A percentile compares a stretch with the other conserved stretches of the same genome.
These are phyloP conservation scores for Neotoma lepida DNA, from an alignment of 2,113 vertebrate species.

Conservation along the genomic window DNA sequence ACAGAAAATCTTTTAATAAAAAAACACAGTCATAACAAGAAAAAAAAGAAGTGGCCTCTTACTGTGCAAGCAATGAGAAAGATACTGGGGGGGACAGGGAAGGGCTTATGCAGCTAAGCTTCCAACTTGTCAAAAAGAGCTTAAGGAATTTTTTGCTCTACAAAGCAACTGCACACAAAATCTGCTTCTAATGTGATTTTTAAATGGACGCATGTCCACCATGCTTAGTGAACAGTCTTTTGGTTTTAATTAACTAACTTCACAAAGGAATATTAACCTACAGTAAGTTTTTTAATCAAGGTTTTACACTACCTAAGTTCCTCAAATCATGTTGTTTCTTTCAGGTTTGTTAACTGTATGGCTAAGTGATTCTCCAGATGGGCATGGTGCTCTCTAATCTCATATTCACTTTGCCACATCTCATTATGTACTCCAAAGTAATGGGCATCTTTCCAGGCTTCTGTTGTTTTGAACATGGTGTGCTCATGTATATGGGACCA, in stretches of 20 bases:
- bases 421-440: accelerated
- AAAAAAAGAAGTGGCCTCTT: too few species aligned
- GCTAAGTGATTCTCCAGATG: neutral
- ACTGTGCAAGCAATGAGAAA: neutral
- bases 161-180: neutral
- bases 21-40: too few species aligned
- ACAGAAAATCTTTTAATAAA: too few species aligned
- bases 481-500: accelerated
- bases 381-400: accelerated
- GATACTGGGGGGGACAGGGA: too few species aligned
- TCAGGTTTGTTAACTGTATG: neutral
- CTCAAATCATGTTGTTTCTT: neutral
- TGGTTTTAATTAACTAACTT: neutral
- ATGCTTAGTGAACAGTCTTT: neutral
- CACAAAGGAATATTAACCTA: neutral
- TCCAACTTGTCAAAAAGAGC: neutral
- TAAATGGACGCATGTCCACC: neutral
- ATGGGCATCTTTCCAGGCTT: neutral
- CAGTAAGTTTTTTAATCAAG: neutral
- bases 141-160: neutral
- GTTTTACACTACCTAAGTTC: neutral
- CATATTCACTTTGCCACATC: accelerated
- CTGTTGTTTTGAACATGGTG: neutral
- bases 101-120: neutral
- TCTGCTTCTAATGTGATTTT: neutral